Evolutionary conservation across 2,888 invertebrate species (phyloP).

Genomic region (Tolmerus cingulatus): DNA sequence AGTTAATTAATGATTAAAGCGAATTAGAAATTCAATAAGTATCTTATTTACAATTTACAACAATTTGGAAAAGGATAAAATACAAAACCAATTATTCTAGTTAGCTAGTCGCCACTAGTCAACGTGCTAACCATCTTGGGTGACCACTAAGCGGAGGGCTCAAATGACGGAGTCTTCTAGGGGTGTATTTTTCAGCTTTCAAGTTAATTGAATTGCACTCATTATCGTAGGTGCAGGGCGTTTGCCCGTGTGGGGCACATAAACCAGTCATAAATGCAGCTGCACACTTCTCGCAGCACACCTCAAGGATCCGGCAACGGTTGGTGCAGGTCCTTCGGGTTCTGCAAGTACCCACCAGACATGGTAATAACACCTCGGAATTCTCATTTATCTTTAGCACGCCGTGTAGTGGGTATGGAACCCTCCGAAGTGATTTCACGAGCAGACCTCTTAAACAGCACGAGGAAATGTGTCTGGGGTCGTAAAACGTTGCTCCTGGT

Average conservation of each 20-base stretch:
- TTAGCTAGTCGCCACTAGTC: background rate
- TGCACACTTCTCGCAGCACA: conserved; percentile 1
- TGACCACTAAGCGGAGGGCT: background rate
- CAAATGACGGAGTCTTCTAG: background rate
- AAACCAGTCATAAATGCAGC: conserved; percentile 38
- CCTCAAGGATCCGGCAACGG: conserved; percentile 22
- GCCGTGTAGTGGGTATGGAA: background rate
- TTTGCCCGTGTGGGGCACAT: background rate
- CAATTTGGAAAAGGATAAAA: background rate
- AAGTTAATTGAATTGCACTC: conserved; percentile 35
- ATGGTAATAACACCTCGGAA: conserved; percentile 35
- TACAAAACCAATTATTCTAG: background rate
- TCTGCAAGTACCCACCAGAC: background rate
- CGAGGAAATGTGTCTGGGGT: conserved; percentile 35
- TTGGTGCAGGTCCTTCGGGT: background rate
- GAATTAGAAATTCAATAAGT: no score
- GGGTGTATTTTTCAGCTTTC: conserved; percentile 20
- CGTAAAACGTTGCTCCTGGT: conserved; percentile 28
- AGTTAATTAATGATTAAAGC: no score
- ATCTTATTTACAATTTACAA: no score
- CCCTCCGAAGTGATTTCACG: conserved; percentile 34
- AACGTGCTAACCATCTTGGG: background rate
- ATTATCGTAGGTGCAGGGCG: conserved; percentile 29
- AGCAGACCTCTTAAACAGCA: conserved; percentile 28
- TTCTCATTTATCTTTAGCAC: conserved; percentile 35